These are phyloP conservation scores for Anaspis maculata DNA, from an alignment of 2,888 invertebrate genomes.

Conservation along the genomic window DNA sequence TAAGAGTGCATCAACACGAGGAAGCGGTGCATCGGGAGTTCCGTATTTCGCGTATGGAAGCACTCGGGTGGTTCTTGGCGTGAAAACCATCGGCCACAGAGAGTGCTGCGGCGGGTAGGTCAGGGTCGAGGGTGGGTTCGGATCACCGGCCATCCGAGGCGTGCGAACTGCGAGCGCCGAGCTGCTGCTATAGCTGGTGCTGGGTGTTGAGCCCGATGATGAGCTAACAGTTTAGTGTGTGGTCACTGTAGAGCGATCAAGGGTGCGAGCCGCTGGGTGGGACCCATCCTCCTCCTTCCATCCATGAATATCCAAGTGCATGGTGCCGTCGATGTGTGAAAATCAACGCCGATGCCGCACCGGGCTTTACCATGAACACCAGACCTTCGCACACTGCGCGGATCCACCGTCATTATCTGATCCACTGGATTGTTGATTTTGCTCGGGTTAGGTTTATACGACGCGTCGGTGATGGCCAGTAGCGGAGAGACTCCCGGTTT, in stretches of 20 bases:
- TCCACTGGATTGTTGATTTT: too few relatives aligned
- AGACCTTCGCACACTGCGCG: too few relatives aligned
- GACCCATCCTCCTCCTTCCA: constrained; percentile 24
- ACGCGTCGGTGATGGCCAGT: too few relatives aligned
- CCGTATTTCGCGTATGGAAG: constrained; percentile 26
- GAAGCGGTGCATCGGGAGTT: constrained; percentile 6
- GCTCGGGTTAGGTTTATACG: too few relatives aligned
- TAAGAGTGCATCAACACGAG: too few relatives aligned
- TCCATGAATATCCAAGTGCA: too few relatives aligned
- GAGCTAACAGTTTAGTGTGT: constrained; percentile 41
- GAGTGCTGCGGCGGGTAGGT: constrained; percentile 37
- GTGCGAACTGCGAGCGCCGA: constrained; percentile 32
- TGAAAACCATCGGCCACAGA: too few relatives aligned
- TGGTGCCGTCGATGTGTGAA: constrained; percentile 34
- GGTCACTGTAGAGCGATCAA: constrained; percentile 39
- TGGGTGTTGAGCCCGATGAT: too few relatives aligned
- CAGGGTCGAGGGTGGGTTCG: constrained; percentile 43
- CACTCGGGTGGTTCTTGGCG: constrained; percentile 40
- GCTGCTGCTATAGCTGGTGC: too few relatives aligned
- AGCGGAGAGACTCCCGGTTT: too few relatives aligned
- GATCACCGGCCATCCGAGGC: constrained; percentile 43
- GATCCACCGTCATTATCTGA: too few relatives aligned
- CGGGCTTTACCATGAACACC: too few relatives aligned
- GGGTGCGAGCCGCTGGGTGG: constrained; percentile 26
- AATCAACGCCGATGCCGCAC: constrained; percentile 25